Evolutionary conservation across 53 echinoderm and acorn worm genomes (phyloP), one percentile per base, ranked within the genome.

Genomic region (Mesocentrotus franciscanus): DNA sequence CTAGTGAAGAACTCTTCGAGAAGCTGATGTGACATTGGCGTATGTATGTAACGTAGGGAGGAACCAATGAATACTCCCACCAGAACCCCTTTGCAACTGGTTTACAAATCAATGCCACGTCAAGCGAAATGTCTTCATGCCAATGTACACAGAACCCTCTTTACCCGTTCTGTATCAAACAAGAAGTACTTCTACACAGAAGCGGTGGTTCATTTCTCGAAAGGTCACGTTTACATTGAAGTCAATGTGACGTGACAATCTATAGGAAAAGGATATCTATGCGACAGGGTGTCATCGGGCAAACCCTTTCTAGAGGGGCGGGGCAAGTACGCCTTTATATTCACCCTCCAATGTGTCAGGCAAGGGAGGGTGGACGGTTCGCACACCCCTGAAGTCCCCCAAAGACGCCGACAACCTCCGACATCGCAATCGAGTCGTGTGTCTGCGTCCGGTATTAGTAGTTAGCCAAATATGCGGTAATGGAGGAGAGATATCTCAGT

Each of bases 391-490:
- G 14, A 42, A 20, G 42, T 42, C 1, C 42, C 42, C 0, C 1
- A 13, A 58, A 87, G 87, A 15, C 58, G 87, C 12, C 87, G 0
- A 9, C 87, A 27, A 58, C 29, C 87, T 55, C 57, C 87, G 17
- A 87, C 87, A 87, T 87, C 64, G 91, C 62, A 91, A 66, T 91
- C 61, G 57, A 66, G 91, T 62, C 91, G 91, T 91, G 91, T 61
- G 91, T 91, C 91, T 91, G 62, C 61, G 91, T 66, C 91, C 66
- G 66, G 91, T 66, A 91, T 91, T 91, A 91, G 91, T 61, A 66
- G 91, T 91, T 91, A 91, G 91, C 91, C 91, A 91, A 91, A 91
- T 91, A 91, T 91, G 91, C 91, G 66, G 91, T 91, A 91, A 91
- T 91, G 91, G 91, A 66, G 91, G 91, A 36, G 35, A 34, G 91